Base-by-base conservation (phyloP, 2,797 vertebrate species). In the Alectoris magna region DNA sequence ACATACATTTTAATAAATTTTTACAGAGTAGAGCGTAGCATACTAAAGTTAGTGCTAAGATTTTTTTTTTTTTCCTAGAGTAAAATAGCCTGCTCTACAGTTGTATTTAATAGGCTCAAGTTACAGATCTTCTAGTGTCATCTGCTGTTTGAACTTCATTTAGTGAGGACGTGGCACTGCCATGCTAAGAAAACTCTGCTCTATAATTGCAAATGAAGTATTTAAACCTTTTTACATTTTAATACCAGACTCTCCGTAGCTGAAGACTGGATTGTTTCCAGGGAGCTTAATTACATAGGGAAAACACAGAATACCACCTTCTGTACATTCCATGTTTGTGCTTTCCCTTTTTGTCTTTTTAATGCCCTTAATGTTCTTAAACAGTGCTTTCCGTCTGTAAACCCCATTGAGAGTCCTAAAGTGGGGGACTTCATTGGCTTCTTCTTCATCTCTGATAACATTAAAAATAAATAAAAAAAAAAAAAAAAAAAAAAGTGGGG, bases 161-260 rank as follows among this genome's bases (percentile, higher is more conserved):
- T 96, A 93, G 86, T 55, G 77, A 95, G 80, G 68, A 91, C 39
- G n/a, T 18, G 43, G 77, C 53, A 71, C 43, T 94, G 18, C 24
- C 24, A 62, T 24, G 44, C 76, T 67, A 56, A 43, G 68, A 36
- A 88, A 88, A 90, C 34, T 23, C n/a, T 41, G 44, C 44, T 94
- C 92, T 90, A 58, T 88, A 93, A 62, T 84, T 91, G 80, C 41
- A 90, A 71, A 91, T 91, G 13, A 79, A 93, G 31, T 95, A 91
- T 87, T 93, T 92, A 41, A 94, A 86, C 48, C 34, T 82, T 96
- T 92, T 92, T 70, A 84, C 55, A 44, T 87, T 86, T 82, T 84
- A 91, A 90, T 84, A 73, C 36, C 48, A 63, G 19, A 53, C 39
- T 15, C 56, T 58, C 27, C 17, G 8, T 84, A 88, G 43, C 71